A percentile compares a stretch with the other conserved stretches of the same genome.
These are phyloP conservation scores for Chymomyza fuscimana DNA, from an alignment of 2,888 invertebrate species.

Conservation along the genomic window DNA sequence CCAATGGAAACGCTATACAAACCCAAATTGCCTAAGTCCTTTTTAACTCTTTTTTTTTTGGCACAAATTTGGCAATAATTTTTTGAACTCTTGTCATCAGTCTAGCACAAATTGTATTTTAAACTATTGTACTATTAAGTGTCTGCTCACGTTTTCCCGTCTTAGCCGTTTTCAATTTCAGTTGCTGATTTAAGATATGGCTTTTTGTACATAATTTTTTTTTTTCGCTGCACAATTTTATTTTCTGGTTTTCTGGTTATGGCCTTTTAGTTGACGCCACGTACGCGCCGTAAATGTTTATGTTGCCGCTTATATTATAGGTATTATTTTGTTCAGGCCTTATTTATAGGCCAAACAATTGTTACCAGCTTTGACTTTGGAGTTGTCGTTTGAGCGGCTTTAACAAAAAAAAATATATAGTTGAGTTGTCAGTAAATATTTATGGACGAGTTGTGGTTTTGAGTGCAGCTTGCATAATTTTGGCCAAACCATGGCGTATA, in stretches of 20 bases:
- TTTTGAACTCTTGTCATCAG: neutral
- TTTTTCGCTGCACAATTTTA: slow-evolving; percentile 29
- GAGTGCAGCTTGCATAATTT: slow-evolving; percentile 7
- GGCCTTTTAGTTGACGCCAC: slow-evolving; percentile 40
- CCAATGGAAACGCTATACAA: no score
- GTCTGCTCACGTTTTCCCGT: slow-evolving; percentile 57
- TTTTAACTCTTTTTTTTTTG: neutral
- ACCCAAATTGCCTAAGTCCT: no score
- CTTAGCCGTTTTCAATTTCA: neutral
- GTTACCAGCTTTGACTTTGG: slow-evolving; percentile 36
- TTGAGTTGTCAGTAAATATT: slow-evolving; percentile 39
- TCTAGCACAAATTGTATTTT: neutral
- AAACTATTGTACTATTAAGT: slow-evolving; percentile 40
- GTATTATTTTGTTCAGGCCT: slow-evolving; percentile 41
- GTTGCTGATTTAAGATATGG: neutral
- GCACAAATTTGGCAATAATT: neutral
- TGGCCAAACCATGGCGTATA: neutral
- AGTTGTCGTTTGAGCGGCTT: slow-evolving; percentile 23
- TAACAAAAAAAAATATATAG: neutral
- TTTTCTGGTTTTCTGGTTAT: slow-evolving; percentile 27
- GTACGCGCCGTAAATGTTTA: slow-evolving; percentile 46
- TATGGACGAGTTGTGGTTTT: slow-evolving; percentile 19
- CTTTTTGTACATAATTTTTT: slow-evolving; percentile 12
- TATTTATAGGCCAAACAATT: slow-evolving; percentile 36
- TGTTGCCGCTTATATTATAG: slow-evolving; percentile 18